phyloP scores from a whole-genome alignment of 2,113 vertebrate species.

The Pheucticus melanocephalus region DNA sequence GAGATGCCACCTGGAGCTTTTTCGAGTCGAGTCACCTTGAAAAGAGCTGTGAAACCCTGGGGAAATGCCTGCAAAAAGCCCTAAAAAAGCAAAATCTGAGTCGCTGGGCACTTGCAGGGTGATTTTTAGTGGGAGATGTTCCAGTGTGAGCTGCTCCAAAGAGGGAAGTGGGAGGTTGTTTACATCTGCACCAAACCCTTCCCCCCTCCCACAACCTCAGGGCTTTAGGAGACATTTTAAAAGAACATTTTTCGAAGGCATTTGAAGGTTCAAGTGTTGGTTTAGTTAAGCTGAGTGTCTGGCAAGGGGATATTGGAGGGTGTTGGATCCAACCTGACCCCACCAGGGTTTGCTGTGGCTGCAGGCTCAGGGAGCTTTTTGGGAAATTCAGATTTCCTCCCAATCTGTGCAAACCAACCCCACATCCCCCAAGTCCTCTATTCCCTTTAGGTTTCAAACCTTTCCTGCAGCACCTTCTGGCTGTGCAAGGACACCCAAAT shows the following conservation, averaged over 20 bases:
- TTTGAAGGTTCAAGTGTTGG: background rate
- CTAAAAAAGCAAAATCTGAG: background rate
- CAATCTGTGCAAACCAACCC: accelerated
- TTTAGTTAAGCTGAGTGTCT: background rate
- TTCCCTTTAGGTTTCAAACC: background rate
- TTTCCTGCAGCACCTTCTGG: background rate
- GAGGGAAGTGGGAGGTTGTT: constrained; percentile 5
- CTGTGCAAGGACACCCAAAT: background rate
- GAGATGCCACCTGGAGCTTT: background rate
- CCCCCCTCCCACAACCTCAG: background rate
- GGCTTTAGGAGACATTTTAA: accelerated
- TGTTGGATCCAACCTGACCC: background rate
- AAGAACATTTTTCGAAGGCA: background rate
- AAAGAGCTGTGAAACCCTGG: background rate
- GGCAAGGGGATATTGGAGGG: accelerated
- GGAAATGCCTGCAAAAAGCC: background rate
- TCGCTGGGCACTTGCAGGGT: background rate
- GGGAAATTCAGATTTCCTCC: background rate
- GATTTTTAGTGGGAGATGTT: background rate
- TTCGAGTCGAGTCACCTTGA: background rate
- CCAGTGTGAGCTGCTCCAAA: background rate
- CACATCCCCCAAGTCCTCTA: accelerated
- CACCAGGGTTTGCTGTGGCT: background rate
- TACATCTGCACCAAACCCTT: background rate
- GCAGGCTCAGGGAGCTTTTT: accelerated